Evolutionary conservation across 2,113 vertebrate genomes (phyloP).

Genomic region (Propithecus coquereli): DNA sequence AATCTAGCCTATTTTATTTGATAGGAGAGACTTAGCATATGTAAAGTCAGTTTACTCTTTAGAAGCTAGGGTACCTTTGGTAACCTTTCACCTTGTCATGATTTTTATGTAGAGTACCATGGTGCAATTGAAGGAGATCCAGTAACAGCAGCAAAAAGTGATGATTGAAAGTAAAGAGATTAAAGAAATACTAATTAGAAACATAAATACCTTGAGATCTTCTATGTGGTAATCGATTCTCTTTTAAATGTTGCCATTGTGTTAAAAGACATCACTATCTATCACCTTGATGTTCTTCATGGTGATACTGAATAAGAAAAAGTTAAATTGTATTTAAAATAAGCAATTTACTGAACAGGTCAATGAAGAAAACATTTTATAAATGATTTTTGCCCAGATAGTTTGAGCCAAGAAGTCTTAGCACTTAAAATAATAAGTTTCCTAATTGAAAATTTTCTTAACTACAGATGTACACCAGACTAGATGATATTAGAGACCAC

Average conservation of each 20-base stretch:
- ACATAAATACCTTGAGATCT: neutral
- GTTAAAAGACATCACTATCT: slow-evolving; percentile 1
- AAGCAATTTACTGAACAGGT: neutral
- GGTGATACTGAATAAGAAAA: neutral
- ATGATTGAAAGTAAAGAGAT: neutral
- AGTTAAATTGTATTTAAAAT: neutral
- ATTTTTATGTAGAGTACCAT: neutral
- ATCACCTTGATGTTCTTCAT: neutral
- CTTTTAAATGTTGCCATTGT: neutral
- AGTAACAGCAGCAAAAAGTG: neutral
- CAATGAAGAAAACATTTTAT: slow-evolving; percentile 12
- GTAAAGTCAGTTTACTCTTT: neutral
- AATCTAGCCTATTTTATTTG: neutral
- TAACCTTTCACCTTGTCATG: neutral
- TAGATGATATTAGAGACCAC: neutral
- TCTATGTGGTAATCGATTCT: slow-evolving; percentile 19
- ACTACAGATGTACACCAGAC: neutral
- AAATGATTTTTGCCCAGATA: slow-evolving; percentile 2
- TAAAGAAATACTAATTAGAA: slow-evolving; percentile 23
- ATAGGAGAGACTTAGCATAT: neutral
- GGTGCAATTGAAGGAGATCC: neutral
- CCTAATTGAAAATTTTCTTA: slow-evolving; percentile 29
- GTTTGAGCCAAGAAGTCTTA: slow-evolving; percentile 18
- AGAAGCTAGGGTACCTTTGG: neutral
- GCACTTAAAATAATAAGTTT: slow-evolving; percentile 34